Conservation (phyloP, 2,888 invertebrate genomes). For the Drosophila atroscutellata region DNA sequence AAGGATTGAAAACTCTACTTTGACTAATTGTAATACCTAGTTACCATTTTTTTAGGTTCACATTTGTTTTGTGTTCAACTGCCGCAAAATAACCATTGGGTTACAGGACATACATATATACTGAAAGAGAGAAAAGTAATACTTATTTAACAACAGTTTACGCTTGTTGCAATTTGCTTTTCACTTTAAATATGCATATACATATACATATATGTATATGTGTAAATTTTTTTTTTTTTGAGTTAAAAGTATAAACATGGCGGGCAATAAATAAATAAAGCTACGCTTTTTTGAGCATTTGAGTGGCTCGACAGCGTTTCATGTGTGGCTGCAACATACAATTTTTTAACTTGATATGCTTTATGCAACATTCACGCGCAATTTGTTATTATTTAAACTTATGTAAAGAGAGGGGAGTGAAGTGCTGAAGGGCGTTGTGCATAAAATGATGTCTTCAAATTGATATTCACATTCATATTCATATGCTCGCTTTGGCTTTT, state of each 20-base stretch:
- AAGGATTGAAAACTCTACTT: not conserved
- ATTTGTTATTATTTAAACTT: conserved; percentile 62
- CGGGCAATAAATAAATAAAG: conserved; percentile 4
- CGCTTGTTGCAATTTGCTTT: conserved; percentile 51
- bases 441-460: conserved; percentile 32
- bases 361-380: conserved; percentile 74
- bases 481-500: conserved; percentile 27
- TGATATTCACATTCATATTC: conserved; percentile 48
- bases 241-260: not conserved
- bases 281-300: conserved; percentile 30
- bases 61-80: not conserved
- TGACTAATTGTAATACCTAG: not conserved
- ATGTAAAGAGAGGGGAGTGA: conserved; percentile 9
- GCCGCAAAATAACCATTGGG: not conserved
- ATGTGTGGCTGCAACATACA: conserved; percentile 24
- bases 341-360: conserved; percentile 66
- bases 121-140: conserved; percentile 18
- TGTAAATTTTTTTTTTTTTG: not conserved
- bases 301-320: conserved; percentile 17
- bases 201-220: not conserved
- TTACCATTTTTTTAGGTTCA: not conserved
- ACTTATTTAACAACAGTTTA: conserved; percentile 40
- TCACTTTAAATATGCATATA: conserved; percentile 33
- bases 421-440: not conserved
- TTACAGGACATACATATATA: conserved; percentile 1